These are phyloP conservation scores for Polyergus mexicanus DNA, from an alignment of 1,140 invertebrate genomes.

Conservation along the genomic window DNA sequence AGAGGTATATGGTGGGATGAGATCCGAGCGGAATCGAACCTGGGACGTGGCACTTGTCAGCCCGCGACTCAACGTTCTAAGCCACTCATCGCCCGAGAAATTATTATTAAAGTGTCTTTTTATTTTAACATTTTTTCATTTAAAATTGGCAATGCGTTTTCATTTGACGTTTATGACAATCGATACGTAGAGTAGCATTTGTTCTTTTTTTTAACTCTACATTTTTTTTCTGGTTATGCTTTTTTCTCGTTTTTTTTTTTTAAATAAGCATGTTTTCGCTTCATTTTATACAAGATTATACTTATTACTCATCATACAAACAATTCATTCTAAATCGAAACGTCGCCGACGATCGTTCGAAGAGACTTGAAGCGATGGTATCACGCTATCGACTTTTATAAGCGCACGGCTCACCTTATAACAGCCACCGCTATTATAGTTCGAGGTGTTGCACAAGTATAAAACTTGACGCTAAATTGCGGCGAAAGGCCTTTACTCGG, in stretches of 20 bases:
- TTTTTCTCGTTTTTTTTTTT: neutral
- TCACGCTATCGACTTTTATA: constrained; percentile 75
- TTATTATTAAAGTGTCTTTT: neutral
- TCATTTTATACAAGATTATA: constrained; percentile 6
- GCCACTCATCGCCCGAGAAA: too few species aligned
- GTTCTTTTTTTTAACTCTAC: too few species aligned
- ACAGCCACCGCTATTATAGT: constrained; percentile 69
- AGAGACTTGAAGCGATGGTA: constrained; percentile 69
- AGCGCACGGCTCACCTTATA: constrained; percentile 55
- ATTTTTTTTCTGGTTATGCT: neutral
- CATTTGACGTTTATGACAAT: constrained; percentile 19
- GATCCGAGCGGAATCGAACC: too few species aligned
- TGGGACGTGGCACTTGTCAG: too few species aligned
- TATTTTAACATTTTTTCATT: neutral
- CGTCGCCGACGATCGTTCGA: constrained; percentile 7
- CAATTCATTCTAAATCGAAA: constrained; percentile 39
- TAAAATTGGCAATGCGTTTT: neutral
- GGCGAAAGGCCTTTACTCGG: constrained; percentile 44
- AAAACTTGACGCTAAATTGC: constrained; percentile 68
- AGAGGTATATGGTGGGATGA: too few species aligned
- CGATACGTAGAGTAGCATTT: neutral
- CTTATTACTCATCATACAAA: constrained; percentile 16
- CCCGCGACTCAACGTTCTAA: too few species aligned
- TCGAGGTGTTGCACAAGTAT: constrained; percentile 54
- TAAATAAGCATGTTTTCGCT: neutral